Conservation (phyloP, 2,888 invertebrate genomes). For the Myopa tessellatipennis region DNA sequence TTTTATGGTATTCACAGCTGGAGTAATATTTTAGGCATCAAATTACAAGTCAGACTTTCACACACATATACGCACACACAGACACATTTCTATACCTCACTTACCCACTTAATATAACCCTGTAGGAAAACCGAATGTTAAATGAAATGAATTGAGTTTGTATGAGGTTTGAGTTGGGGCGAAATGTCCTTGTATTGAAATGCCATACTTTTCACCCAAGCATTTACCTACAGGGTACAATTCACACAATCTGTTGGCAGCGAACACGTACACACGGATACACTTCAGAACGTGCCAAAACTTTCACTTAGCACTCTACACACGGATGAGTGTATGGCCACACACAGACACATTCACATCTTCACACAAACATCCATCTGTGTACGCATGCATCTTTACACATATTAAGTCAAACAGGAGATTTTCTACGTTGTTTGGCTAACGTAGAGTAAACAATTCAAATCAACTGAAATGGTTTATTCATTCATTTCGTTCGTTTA, state of each 20-base stretch:
- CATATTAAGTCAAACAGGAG: neutral
- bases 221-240: neutral
- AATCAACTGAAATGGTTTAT: neutral
- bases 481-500: too few species aligned
- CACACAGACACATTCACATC: neutral
- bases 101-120: neutral
- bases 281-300: neutral
- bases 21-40: conserved; percentile 11
- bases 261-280: neutral
- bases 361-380: neutral
- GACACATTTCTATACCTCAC: conserved; percentile 36
- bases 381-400: neutral
- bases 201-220: too few species aligned
- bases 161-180: too few species aligned
- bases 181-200: too few species aligned
- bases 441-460: neutral
- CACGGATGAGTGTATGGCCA: neutral
- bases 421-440: neutral
- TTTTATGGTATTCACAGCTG: neutral
- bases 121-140: neutral
- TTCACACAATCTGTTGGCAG: neutral
- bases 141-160: too few species aligned
- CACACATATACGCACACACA: conserved; percentile 15
- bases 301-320: neutral
- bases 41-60: conserved; percentile 5